These are phyloP conservation scores for Diloba caeruleocephala DNA, from an alignment of 2,888 invertebrate species.

Conservation along the genomic window DNA sequence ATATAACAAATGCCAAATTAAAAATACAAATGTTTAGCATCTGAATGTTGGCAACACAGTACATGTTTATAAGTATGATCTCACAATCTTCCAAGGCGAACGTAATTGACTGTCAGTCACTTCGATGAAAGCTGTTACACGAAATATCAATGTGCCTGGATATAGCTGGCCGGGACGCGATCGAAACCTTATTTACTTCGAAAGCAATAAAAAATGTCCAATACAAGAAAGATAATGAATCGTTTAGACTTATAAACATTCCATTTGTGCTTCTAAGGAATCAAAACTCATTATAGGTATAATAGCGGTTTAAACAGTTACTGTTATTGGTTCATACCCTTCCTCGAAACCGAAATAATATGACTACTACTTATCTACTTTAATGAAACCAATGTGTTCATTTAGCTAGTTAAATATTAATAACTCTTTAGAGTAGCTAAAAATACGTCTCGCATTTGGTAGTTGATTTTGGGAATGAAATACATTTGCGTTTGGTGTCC, in stretches of 20 bases:
- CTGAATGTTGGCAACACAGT: too few species aligned
- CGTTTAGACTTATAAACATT: conserved; percentile 23
- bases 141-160: conserved; percentile 22
- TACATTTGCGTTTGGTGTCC: conserved; percentile 40
- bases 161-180: conserved; percentile 23
- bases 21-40: too few species aligned
- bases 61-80: conserved; percentile 8
- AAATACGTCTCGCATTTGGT: conserved; percentile 20
- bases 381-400: conserved; percentile 9
- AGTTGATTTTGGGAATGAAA: conserved; percentile 31
- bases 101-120: conserved; percentile 37
- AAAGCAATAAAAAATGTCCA: conserved; percentile 18
- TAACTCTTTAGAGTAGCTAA: conserved; percentile 6
- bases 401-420: conserved; percentile 5
- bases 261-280: conserved; percentile 37
- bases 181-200: conserved; percentile 22
- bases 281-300: conserved; percentile 29
- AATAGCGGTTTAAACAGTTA: conserved; percentile 14
- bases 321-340: conserved; percentile 25
- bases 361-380: conserved; percentile 12
- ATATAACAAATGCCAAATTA: too few species aligned
- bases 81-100: conserved; percentile 10
- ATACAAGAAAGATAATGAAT: conserved; percentile 16
- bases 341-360: conserved; percentile 20
- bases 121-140: conserved; percentile 33